Conservation (phyloP, 2,888 invertebrate genomes). For the Drosophila histrio region DNA sequence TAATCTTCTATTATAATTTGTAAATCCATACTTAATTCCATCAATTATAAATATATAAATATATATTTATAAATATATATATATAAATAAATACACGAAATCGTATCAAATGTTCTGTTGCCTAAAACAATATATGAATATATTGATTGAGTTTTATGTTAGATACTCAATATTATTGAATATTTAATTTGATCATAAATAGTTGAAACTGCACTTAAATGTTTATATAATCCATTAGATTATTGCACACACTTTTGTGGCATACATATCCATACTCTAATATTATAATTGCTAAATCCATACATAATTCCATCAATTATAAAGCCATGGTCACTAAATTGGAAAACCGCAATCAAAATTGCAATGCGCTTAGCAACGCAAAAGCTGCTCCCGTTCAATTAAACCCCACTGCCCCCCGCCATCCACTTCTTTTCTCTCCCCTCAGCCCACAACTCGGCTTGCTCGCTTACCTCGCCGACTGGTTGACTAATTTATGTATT, state of each 20-base stretch:
- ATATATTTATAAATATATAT: no score
- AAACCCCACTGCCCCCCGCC: not conserved
- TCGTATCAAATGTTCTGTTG: no score
- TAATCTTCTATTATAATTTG: no score
- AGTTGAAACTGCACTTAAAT: not conserved
- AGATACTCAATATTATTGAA: no score
- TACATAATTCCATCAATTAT: conserved; percentile 24
- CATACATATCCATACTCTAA: not conserved
- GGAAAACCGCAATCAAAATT: conserved; percentile 59
- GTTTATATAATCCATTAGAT: not conserved
- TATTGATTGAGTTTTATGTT: no score
- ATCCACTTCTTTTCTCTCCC: not conserved
- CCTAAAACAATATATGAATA: no score
- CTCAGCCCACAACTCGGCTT: not conserved
- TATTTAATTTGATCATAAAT: no score
- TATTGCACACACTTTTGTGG: not conserved
- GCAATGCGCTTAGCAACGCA: conserved; percentile 42
- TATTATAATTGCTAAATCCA: conserved; percentile 1
- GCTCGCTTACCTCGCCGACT: conserved; percentile 15
- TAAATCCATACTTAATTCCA: no score
- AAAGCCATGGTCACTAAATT: conserved; percentile 42
- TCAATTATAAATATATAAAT: no score
- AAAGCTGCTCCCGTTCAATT: conserved; percentile 13
- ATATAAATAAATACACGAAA: no score
- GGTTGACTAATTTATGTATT: conserved; percentile 79